Conservation (phyloP, 2,113 vertebrate species). For the Dipodomys merriami region DNA sequence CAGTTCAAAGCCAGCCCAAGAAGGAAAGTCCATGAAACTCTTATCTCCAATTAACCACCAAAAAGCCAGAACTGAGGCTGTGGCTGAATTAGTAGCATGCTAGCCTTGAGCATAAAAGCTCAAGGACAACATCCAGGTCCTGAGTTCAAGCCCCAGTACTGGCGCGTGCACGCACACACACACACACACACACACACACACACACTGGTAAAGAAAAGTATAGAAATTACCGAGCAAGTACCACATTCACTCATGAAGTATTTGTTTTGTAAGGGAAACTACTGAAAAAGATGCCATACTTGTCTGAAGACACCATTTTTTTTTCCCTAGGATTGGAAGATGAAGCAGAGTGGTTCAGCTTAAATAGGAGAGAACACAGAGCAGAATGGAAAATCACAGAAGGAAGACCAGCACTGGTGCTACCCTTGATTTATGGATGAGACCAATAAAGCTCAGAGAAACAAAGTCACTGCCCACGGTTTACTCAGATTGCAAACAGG, state of each 20-base stretch:
- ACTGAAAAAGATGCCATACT: neutral
- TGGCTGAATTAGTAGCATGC: too few relatives aligned
- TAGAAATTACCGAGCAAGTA: neutral
- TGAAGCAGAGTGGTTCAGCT: neutral
- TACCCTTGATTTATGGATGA: neutral
- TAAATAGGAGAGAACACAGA: neutral
- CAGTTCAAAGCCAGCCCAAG: too few relatives aligned
- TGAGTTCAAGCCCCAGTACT: too few relatives aligned
- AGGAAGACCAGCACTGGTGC: neutral
- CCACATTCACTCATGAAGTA: neutral
- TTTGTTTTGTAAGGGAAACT: constrained; percentile 11
- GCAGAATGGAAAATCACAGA: neutral
- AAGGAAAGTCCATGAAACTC: too few relatives aligned
- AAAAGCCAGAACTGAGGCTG: too few relatives aligned
- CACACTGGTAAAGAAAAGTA: neutral
- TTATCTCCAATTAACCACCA: too few relatives aligned
- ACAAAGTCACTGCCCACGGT: neutral
- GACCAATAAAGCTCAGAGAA: neutral
- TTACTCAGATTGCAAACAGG: neutral
- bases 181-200: too few relatives aligned
- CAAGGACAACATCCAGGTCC: too few relatives aligned
- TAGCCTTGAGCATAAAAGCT: too few relatives aligned
- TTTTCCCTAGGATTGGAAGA: neutral
- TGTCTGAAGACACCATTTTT: neutral
- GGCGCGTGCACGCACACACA: too few relatives aligned